A percentile compares a stretch with the other conserved stretches of the same genome.
Conservation (phyloP, 2,797 vertebrate species). For the Sparus aurata region DNA sequence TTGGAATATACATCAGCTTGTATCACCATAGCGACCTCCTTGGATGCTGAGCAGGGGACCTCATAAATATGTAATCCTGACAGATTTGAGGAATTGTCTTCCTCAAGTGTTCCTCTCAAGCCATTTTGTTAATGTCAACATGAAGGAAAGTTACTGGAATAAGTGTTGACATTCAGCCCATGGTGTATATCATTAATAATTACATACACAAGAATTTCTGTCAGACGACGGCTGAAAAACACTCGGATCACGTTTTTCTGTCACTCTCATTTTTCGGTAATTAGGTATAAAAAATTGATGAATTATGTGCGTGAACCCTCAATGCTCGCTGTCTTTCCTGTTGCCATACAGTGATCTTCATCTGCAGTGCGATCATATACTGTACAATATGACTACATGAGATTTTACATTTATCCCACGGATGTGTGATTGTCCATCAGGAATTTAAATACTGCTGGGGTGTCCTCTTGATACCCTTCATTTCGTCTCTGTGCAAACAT, state of each 20-base stretch:
- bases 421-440: slow-evolving; percentile 16
- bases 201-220: slow-evolving; percentile 66
- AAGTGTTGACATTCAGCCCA: slow-evolving; percentile 81
- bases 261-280: slow-evolving; percentile 59
- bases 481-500: background rate
- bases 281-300: slow-evolving; percentile 68
- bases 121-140: slow-evolving; percentile 86
- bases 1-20: slow-evolving; percentile 84
- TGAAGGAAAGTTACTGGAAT: slow-evolving; percentile 82
- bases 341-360: slow-evolving; percentile 20
- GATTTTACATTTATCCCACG: slow-evolving; percentile 27
- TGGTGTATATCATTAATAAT: slow-evolving; percentile 83
- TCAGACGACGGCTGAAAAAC: slow-evolving; percentile 61
- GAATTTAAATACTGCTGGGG: slow-evolving; percentile 10
- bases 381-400: background rate
- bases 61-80: slow-evolving; percentile 87
- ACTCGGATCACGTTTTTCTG: slow-evolving; percentile 51
- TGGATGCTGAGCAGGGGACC: slow-evolving; percentile 80
- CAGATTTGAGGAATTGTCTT: slow-evolving; percentile 86
- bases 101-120: slow-evolving; percentile 81
- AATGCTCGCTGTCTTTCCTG: slow-evolving; percentile 23
- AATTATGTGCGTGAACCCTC: slow-evolving; percentile 38
- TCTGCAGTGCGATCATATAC: slow-evolving; percentile 27
- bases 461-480: background rate
- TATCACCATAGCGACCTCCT: slow-evolving; percentile 85